Percentiles rank a stretch among this genome's conserved stretches.
These are phyloP conservation scores for Cyprinodon tularosa DNA, from an alignment of 2,113 vertebrate species.

Conservation along the genomic window DNA sequence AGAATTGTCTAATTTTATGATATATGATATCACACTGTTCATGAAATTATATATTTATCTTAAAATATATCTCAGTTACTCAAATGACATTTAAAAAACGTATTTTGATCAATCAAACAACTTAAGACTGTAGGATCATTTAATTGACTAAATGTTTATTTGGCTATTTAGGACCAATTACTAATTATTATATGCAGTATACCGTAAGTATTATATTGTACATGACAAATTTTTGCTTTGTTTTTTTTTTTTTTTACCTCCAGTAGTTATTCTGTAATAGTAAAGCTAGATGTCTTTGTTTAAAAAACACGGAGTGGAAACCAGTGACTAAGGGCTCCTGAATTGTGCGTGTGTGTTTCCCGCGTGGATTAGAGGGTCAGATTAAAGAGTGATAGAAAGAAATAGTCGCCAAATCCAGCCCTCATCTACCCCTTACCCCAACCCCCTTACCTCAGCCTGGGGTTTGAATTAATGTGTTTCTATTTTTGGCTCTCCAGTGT, in stretches of 20 bases:
- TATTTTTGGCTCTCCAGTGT: conserved; percentile 93
- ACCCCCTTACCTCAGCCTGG: conserved; percentile 52
- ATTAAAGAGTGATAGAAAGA: conserved; percentile 83
- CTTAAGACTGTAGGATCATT: not conserved
- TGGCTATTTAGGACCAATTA: not conserved
- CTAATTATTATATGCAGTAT: not conserved
- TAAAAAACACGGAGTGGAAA: conserved; percentile 15
- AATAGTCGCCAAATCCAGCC: conserved; percentile 82
- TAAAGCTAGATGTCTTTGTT: conserved; percentile 1
- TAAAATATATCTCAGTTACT: not conserved
- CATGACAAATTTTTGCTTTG: no score
- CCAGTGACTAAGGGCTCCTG: conserved; percentile 4
- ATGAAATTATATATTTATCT: not conserved
- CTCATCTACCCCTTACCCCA: conserved; percentile 16
- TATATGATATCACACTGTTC: not conserved
- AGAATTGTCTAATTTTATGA: not conserved
- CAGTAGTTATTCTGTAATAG: not conserved
- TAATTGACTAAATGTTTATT: no score
- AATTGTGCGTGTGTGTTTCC: conserved; percentile 12
- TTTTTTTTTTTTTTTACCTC: not conserved
- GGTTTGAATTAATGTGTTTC: conserved; percentile 91
- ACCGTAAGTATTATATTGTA: no score
- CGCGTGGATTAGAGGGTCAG: conserved; percentile 31
- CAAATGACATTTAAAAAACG: no score
- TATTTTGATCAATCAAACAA: no score